Percentiles rank a stretch among this genome's conserved stretches.
These are phyloP conservation scores for Bedellia somnulentella DNA, from an alignment of 2,888 invertebrate species.

Conservation along the genomic window DNA sequence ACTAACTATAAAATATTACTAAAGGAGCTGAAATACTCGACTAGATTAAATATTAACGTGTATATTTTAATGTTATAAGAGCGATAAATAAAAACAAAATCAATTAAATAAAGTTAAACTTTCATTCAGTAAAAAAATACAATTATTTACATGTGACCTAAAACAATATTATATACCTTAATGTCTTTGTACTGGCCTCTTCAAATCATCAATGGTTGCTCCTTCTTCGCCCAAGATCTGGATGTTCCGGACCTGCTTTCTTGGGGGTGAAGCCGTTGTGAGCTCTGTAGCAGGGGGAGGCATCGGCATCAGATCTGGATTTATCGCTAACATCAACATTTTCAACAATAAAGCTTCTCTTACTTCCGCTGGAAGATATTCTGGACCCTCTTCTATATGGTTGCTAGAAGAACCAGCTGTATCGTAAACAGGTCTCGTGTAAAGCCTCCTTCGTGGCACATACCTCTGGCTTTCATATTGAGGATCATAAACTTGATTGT, in stretches of 20 bases:
- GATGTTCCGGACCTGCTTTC: conserved; percentile 68
- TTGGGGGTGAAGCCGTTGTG: conserved; percentile 43
- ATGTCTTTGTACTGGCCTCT: conserved; percentile 27
- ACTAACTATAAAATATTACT: too few relatives aligned
- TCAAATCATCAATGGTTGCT: conserved; percentile 29
- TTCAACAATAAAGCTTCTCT: conserved; percentile 70
- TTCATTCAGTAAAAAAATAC: too few relatives aligned
- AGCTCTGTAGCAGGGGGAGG: conserved; percentile 40
- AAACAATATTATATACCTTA: too few relatives aligned
- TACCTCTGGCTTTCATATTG: conserved; percentile 52
- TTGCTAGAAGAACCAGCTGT: conserved; percentile 38
- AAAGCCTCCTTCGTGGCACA: conserved; percentile 36
- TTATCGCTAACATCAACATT: conserved; percentile 74
- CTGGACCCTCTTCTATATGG: conserved; percentile 51
- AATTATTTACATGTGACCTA: too few relatives aligned
- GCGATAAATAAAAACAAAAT: conserved; percentile 12
- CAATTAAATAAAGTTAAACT: conserved; percentile 16
- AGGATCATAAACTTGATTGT: conserved; percentile 37
- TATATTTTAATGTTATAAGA: conserved; percentile 32
- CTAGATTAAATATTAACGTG: too few relatives aligned
- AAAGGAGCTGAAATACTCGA: too few relatives aligned
- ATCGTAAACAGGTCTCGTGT: conserved; percentile 34
- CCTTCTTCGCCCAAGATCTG: conserved; percentile 71
- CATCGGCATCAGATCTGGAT: conserved; percentile 57
- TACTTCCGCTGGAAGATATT: conserved; percentile 69